Percentiles rank a stretch among this genome's conserved stretches.
phyloP scores from a whole-genome alignment of 2,113 vertebrate species.

The Dicentrarchus labrax region DNA sequence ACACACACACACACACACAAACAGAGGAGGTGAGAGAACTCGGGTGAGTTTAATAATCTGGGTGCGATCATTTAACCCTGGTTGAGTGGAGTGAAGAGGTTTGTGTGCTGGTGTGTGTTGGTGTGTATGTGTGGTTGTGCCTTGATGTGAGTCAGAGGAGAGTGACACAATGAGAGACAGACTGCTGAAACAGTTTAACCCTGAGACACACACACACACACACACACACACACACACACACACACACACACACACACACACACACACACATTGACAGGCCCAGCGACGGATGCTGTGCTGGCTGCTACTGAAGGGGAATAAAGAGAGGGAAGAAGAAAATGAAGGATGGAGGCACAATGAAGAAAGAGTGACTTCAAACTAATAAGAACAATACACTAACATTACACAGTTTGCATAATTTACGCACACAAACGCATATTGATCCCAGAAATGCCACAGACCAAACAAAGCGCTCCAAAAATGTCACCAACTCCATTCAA shows the following conservation, averaged over 20 bases:
- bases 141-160: slow-evolving; percentile 66
- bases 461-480: slow-evolving; percentile 12
- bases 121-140: slow-evolving; percentile 44
- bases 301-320: slow-evolving; percentile 45
- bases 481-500: slow-evolving; percentile 33
- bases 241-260: slow-evolving; percentile 48
- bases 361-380: slow-evolving; percentile 18
- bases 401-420: slow-evolving; percentile 2
- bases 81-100: slow-evolving; percentile 82
- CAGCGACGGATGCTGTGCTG: slow-evolving; percentile 39
- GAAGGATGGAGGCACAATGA: neutral
- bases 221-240: slow-evolving; percentile 57
- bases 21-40: slow-evolving; percentile 67
- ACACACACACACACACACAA: slow-evolving; percentile 46
- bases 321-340: slow-evolving; percentile 20
- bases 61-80: slow-evolving; percentile 83
- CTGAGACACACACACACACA: slow-evolving; percentile 62
- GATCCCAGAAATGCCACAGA: slow-evolving; percentile 5
- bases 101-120: slow-evolving; percentile 68
- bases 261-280: slow-evolving; percentile 48
- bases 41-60: slow-evolving; percentile 82
- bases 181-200: slow-evolving; percentile 81
- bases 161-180: slow-evolving; percentile 73
- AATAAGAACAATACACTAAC: slow-evolving; percentile 2
- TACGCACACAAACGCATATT: slow-evolving; percentile 11